Percentiles rank a stretch among this genome's conserved stretches.
Conservation (phyloP, 1,140 invertebrate genomes). For the Drosophila truncata region DNA sequence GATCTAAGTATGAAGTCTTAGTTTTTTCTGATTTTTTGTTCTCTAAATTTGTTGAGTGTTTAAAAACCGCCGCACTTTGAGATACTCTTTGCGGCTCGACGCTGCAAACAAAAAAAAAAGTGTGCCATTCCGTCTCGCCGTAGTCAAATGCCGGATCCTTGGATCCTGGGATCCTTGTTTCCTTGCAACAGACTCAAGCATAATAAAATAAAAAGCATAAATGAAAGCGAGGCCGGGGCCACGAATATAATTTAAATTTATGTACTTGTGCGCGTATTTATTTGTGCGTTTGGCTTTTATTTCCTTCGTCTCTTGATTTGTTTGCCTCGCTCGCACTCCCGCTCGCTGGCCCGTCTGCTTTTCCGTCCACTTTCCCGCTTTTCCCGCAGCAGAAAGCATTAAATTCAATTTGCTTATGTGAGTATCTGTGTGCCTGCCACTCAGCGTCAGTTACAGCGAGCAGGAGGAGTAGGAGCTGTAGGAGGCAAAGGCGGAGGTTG, state of each 20-base stretch:
- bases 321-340: constrained; percentile 32
- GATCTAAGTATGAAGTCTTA: too few relatives aligned
- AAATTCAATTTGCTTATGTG: constrained; percentile 76
- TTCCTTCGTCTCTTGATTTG: constrained; percentile 58
- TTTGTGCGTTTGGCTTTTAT: constrained; percentile 66
- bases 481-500: not conserved
- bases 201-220: constrained; percentile 77
- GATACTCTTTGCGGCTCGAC: constrained; percentile 8
- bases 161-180: constrained; percentile 21
- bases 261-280: constrained; percentile 77
- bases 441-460: constrained; percentile 73
- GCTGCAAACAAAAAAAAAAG: constrained; percentile 22
- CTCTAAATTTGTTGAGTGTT: not conserved
- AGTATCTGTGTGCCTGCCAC: constrained; percentile 59
- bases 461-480: too few relatives aligned
- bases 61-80: not conserved
- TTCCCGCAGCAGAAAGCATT: constrained; percentile 65
- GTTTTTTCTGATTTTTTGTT: not conserved
- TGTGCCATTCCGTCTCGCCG: constrained; percentile 52
- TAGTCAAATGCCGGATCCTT: constrained; percentile 36
- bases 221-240: constrained; percentile 46
- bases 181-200: constrained; percentile 27
- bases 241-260: constrained; percentile 82
- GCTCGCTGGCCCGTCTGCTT: not conserved
- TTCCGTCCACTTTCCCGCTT: not conserved